Evolutionary conservation across 2,113 vertebrate genomes (phyloP), one percentile per base, ranked within the genome.

Genomic region (Oreochromis aureus): DNA sequence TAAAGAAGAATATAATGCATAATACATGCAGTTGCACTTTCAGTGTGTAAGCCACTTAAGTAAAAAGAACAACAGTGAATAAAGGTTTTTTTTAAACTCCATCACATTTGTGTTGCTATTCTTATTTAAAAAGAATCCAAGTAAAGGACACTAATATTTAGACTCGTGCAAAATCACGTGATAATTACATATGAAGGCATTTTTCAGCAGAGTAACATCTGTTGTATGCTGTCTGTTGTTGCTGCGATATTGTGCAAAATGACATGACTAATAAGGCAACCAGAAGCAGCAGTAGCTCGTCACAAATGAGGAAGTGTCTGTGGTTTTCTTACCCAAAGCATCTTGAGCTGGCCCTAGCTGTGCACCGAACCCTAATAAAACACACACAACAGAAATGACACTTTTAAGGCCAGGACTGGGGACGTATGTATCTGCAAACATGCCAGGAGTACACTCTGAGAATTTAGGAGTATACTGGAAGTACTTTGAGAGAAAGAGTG

Each of bases 321-420:
- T 1, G 16, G 18, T 55, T 32, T 53, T 82, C 39, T 93, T 89
- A 96, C 93, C 92, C 80, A 94, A 80, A 2, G 82, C 89, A 30
- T 92, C 95, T 11, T 93, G 94, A 85, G 80, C 55, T 6, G 82
- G 83, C 51, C 93, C 93, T 4, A 94, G 71, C 81, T 91, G 94
- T 18, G 83, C 89, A 30, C 56, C 90, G 6, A 92, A 96, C 59
- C 92, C 95, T 96, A 44, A 34, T 36, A 18, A 88, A 88, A 87
- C 4, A 93, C 53, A 89, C 4, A 36, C 3, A 84, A 80, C 11
- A 44, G 3, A 58, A 39, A 30, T 73, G 1, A 61, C 12, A 80
- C 11, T 82, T 34, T 51, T 15, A 83, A 84, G 6, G 69, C 7
- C 48, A 66, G 4, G 5, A 78, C 18, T 69, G 13, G 15, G 10